Evolutionary conservation across 2,888 invertebrate species (phyloP), one percentile per base, ranked within the genome.

Genomic region (Agrotis segetum): DNA sequence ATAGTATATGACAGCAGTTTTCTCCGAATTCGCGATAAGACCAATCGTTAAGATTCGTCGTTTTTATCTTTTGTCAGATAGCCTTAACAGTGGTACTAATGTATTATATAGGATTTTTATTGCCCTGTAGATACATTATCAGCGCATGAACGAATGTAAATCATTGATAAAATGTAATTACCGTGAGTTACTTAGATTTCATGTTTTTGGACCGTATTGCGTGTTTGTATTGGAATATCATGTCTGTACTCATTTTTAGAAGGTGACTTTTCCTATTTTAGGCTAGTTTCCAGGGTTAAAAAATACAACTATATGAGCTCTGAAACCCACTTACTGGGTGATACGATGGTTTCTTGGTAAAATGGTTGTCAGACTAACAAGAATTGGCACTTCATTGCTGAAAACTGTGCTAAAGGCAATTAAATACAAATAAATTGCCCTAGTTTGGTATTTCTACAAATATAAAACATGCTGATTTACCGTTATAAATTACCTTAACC

Each of bases 61-160:
- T 89, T 91, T 94, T 93, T 94, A 94, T 94, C 92, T 93, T 89
- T 87, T 90, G 89, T 87, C 87, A 89, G 93, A 94, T 94, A 92
- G 90, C 89, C 87, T 85, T 79, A 85, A 88, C 90, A 89, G 89
- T 91, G 88, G 86, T 90, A 88, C 87, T 86, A 90, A 89, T 90
- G 92, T 92, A 92, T 92, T 83, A 93, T 91, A 92, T 88, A 87
- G 88, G 89, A 89, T 91, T 92, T 85, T 93, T 92, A 93, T 91
- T 90, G 84, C 89, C 82, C 82, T 86, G 76, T 79, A 86, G 88
- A 89, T 88, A 87, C 61, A 82, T 86, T 92, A 92, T 93, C 91
- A 86, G 80, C 83, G 72, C 84, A 83, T 81, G 77, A 85, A 83
- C 79, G 87, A 87, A 81, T 86, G 84, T 88, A 88, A 88, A 89